Base-by-base conservation (phyloP, 2,888 invertebrate genomes). In the Conchocele bisecta region DNA sequence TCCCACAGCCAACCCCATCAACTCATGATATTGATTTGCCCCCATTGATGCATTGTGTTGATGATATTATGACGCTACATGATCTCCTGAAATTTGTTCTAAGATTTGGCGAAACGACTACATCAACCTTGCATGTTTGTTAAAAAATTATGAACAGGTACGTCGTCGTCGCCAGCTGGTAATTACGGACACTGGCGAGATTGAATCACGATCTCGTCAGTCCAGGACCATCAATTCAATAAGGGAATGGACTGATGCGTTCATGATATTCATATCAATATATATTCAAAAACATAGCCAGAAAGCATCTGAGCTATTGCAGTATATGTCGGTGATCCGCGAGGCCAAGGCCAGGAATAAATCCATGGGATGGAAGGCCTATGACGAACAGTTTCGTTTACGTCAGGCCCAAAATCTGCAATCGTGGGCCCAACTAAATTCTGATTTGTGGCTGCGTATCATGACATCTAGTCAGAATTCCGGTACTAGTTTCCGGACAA, bases 371-470 rank as follows among this genome's bases (percentile, higher is more conserved):
- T 63, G 70, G 70, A 41, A 42, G 11, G 24, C 5, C 1, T 70
- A 70, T 58, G 59, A 70, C 33, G 70, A 70, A 28, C 54, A 64
- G 17, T 70, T 70, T 33, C 39, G 67, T 22, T n/a, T 60, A 24
- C 11, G 64, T 9, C 63, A 58, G 44, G 39, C 70, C 13, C 9
- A 35, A 17, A 24, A 28, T 1, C 39, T 41, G 1, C 5, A 22
- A 3, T 15, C 51, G 31, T 61, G 68, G 68, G 24, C 31, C 11
- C 1, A 0, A 0, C 54, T 61, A 3, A 68, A 68, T 35, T n/a
- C 46, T 3, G 56, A 68, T 17, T 41, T 68, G 22, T 68, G 60
- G 60, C 33, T 33, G 35, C 46, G 61, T 17, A 57, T 56, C 35
- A 41, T 57, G n/a, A n/a, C n/a, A n/a, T n/a, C n/a, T n/a, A n/a